Evolutionary conservation across 2,888 invertebrate species (phyloP), one percentile per base, ranked within the genome.

Genomic region (Celastrina argiolus): DNA sequence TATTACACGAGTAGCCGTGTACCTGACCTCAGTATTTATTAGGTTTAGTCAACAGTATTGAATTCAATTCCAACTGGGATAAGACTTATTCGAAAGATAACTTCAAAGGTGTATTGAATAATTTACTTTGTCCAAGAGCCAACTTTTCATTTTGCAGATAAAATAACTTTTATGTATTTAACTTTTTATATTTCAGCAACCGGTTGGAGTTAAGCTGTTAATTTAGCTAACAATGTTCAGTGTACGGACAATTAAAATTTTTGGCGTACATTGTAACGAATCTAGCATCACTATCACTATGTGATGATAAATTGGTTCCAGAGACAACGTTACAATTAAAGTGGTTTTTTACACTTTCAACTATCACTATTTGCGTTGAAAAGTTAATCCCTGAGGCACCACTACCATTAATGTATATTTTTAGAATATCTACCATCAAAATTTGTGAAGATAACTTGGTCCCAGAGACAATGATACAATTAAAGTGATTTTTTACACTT

Each of bases 401-500:
- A 8, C 10, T 12, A 36, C 36, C 36, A 7, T 28, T 63, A n/a
- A 63, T 36, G 42, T 41, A 14, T 22, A 42, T 34, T 56, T n/a
- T 10, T 65, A n/a, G n/a, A n/a, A n/a, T n/a, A 31, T 31, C 31
- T 31, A 31, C 1, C 3, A 36, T 36, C 10, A 36, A 8, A 1
- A 36, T 36, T 10, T n/a, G n/a, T n/a, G n/a, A n/a, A n/a, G n/a
- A n/a, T n/a, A 41, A 39, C 18, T 51, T 51, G 51, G 51, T 51
- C 7, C 10, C 1, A 14, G 12, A 26, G 4, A 2, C 12, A 10
- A 4, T 2, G 36, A 10, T 12, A 36, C 36, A 8, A 7, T 28
- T 63, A n/a, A 63, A 18, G 42, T 41, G 22, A 39, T 63, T 34
- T 56, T n/a, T 10, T 65, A n/a, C n/a, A n/a, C n/a, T n/a, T n/a